Evolutionary conservation across 2,113 vertebrate genomes (phyloP).

Genomic region (Orcinus orca): DNA sequence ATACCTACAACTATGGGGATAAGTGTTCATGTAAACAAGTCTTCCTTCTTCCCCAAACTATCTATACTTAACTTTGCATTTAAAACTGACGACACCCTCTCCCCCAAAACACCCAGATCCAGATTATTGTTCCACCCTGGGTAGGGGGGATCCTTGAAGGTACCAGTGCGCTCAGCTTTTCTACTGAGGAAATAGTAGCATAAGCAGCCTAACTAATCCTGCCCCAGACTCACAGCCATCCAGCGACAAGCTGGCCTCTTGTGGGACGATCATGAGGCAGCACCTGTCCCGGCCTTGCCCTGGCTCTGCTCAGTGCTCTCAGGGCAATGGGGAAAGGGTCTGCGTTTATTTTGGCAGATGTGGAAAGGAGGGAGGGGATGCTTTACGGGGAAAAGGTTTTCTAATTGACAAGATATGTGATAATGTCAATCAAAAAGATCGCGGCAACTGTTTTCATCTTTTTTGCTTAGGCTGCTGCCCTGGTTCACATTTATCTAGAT

Average conservation of each 20-base stretch:
- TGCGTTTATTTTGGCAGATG: not conserved
- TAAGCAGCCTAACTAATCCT: not conserved
- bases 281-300: not conserved
- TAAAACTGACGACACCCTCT: not conserved
- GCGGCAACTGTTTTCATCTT: not conserved
- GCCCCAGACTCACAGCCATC: not conserved
- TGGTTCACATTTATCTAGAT: slow-evolving; percentile 89
- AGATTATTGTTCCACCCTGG: not conserved
- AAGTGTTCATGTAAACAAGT: not conserved
- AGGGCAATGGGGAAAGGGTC: not conserved
- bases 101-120: not conserved
- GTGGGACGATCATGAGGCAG: not conserved
- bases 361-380: not conserved
- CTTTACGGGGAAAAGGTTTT: not conserved
- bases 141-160: not conserved
- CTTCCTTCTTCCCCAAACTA: not conserved
- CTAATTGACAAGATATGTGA: not conserved
- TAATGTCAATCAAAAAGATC: not conserved
- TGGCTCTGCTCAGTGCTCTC: not conserved
- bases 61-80: not conserved
- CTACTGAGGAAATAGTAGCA: not conserved
- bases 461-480: slow-evolving; percentile 84
- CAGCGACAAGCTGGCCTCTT: not conserved
- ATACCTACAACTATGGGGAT: not conserved
- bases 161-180: not conserved